Evolutionary conservation across 2,888 invertebrate species (phyloP).

Genomic region (Scaptomyza caliginosa): DNA sequence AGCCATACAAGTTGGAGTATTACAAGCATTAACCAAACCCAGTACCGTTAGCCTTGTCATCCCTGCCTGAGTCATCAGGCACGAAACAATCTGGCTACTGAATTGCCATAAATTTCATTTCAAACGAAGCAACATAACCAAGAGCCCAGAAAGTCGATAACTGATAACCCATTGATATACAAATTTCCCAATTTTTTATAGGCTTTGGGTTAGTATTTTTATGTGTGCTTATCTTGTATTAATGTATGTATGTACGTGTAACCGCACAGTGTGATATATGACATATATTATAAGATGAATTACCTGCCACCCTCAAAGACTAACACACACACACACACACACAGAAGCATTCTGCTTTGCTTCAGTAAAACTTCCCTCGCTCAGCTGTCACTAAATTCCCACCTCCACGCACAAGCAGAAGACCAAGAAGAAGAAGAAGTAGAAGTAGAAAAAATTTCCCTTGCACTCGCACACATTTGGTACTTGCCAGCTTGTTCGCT

Average conservation of each 20-base stretch:
- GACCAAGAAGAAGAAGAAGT: too few species aligned
- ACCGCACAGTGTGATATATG: conserved; percentile 44
- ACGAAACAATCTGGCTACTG: background rate
- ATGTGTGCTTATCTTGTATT: conserved; percentile 19
- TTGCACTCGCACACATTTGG: conserved; percentile 12
- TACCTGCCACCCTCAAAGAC: conserved; percentile 71
- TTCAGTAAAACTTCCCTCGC: conserved; percentile 50
- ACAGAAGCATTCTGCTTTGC: conserved; percentile 8
- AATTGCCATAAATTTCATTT: conserved; percentile 15
- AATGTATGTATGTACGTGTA: conserved; percentile 2
- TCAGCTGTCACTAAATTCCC: conserved; percentile 59
- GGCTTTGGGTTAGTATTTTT: background rate
- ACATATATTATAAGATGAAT: conserved; percentile 63
- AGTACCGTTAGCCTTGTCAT: conserved; percentile 28
- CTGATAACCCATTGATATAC: conserved; percentile 18
- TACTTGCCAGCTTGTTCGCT: conserved; percentile 23
- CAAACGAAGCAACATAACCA: background rate
- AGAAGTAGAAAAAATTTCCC: too few species aligned
- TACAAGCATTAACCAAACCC: background rate
- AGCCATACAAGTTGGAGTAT: background rate
- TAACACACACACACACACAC: conserved; percentile 36
- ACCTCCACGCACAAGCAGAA: conserved; percentile 13
- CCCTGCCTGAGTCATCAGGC: conserved; percentile 41
- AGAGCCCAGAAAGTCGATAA: background rate
- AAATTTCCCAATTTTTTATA: background rate